phyloP scores from a whole-genome alignment of 1,140 invertebrate genomes.

The Protaetia brevitarsis region DNA sequence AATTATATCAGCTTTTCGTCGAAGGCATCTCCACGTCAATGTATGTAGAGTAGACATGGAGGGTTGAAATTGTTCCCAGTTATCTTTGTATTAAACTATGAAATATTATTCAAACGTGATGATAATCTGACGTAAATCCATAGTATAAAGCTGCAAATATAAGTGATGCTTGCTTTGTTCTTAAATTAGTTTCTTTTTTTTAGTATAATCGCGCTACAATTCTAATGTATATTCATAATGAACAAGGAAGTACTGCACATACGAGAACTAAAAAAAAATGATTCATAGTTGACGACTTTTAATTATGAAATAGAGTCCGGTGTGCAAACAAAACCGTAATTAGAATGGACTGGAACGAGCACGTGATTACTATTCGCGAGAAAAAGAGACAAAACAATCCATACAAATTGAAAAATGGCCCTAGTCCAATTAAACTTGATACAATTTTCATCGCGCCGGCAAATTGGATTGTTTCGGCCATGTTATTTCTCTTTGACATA shows the following conservation, averaged over 20 bases:
- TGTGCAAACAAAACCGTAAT: not conserved
- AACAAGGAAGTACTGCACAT: not conserved
- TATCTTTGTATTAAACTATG: not conserved
- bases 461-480: constrained; percentile 20
- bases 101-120: not conserved
- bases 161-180: too few relatives aligned
- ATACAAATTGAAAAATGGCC: constrained; percentile 17
- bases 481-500: constrained; percentile 23
- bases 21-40: not conserved
- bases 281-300: not conserved
- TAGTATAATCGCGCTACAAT: too few relatives aligned
- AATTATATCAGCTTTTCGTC: constrained; percentile 14
- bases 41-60: not conserved
- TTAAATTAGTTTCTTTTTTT: too few relatives aligned
- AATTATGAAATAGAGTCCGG: not conserved
- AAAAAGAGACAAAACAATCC: constrained; percentile 6
- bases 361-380: not conserved
- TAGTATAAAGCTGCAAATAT: too few relatives aligned
- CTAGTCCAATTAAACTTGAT: constrained; percentile 20
- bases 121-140: too few relatives aligned
- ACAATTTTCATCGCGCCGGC: constrained; percentile 13
- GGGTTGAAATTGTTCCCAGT: not conserved
- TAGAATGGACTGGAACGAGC: not conserved
- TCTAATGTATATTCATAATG: too few relatives aligned
- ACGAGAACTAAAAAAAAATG: too few relatives aligned